Evolutionary conservation across 2,113 vertebrate genomes (phyloP).

Genomic region (Mohoua ochrocephala): DNA sequence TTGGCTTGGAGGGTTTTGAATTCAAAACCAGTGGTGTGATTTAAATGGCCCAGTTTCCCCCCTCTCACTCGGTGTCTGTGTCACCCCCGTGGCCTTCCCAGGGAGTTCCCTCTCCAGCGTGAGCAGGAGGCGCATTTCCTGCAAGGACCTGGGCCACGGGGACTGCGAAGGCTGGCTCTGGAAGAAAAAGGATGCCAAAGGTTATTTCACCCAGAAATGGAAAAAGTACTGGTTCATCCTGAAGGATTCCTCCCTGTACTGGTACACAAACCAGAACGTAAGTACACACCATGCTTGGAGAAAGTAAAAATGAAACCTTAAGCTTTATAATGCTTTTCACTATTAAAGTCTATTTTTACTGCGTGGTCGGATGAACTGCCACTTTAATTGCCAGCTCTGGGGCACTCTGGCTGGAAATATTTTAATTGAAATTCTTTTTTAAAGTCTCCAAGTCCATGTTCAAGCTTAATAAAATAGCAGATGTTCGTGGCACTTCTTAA

Average conservation of each 20-base stretch:
- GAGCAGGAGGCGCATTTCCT: slow-evolving; percentile 86
- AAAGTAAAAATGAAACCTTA: neutral
- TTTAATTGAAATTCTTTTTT: neutral
- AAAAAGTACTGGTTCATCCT: slow-evolving; percentile 93
- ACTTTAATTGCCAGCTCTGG: neutral
- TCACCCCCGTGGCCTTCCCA: neutral
- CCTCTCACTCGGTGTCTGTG: neutral
- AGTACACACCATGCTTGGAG: slow-evolving; percentile 1
- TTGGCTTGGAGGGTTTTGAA: neutral
- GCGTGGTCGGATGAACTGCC: neutral
- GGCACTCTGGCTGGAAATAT: neutral
- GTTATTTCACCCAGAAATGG: slow-evolving; percentile 90
- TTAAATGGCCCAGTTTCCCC: neutral
- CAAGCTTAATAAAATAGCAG: neutral
- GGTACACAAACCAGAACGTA: slow-evolving; percentile 92
- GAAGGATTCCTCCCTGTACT: slow-evolving; percentile 89
- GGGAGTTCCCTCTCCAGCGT: slow-evolving; percentile 80
- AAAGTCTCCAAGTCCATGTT: neutral
- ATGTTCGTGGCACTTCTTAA: neutral
- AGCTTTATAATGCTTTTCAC: neutral
- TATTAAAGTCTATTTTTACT: neutral
- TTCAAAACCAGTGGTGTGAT: too few relatives aligned
- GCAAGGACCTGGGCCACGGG: slow-evolving; percentile 86
- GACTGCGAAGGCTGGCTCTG: slow-evolving; percentile 91
- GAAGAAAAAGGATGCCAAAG: slow-evolving; percentile 90